Evolutionary conservation across 2,888 invertebrate genomes (phyloP).

Genomic region (Hyppa rectilinea): DNA sequence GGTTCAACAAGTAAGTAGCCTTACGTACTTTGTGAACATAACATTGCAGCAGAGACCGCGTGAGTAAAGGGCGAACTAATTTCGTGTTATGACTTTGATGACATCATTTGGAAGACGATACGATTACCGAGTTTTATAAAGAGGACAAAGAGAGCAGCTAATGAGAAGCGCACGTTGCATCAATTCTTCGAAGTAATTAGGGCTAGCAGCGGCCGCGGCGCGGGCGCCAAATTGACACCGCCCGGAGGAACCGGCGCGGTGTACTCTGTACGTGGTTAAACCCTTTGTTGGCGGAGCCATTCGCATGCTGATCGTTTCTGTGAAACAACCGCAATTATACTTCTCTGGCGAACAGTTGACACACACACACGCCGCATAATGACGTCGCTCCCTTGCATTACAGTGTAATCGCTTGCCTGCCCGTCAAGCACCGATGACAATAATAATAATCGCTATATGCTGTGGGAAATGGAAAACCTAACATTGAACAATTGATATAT

Average conservation of each 20-base stretch:
- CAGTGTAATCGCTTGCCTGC: constrained; percentile 78
- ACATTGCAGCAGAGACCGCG: constrained; percentile 22
- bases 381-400: constrained; percentile 75
- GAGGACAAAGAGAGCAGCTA: constrained; percentile 68
- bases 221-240: constrained; percentile 73
- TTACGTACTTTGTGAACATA: constrained; percentile 49
- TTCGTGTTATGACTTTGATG: constrained; percentile 52
- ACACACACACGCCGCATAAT: constrained; percentile 74
- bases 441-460: constrained; percentile 77
- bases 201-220: constrained; percentile 70
- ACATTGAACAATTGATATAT: constrained; percentile 60
- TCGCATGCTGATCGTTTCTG: constrained; percentile 76
- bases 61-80: constrained; percentile 53
- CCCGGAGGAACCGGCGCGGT: constrained; percentile 64
- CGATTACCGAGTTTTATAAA: constrained; percentile 55
- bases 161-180: constrained; percentile 68
- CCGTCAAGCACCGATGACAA: constrained; percentile 84
- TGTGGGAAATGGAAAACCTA: constrained; percentile 78
- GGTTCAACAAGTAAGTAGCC: constrained; percentile 31
- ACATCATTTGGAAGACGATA: constrained; percentile 58
- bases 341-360: constrained; percentile 79
- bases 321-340: constrained; percentile 80
- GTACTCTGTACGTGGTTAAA: constrained; percentile 61
- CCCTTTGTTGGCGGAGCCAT: constrained; percentile 65
- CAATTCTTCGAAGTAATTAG: constrained; percentile 78